Base-by-base conservation (phyloP, 1,140 invertebrate genomes). In the Penaeus indicus region DNA sequence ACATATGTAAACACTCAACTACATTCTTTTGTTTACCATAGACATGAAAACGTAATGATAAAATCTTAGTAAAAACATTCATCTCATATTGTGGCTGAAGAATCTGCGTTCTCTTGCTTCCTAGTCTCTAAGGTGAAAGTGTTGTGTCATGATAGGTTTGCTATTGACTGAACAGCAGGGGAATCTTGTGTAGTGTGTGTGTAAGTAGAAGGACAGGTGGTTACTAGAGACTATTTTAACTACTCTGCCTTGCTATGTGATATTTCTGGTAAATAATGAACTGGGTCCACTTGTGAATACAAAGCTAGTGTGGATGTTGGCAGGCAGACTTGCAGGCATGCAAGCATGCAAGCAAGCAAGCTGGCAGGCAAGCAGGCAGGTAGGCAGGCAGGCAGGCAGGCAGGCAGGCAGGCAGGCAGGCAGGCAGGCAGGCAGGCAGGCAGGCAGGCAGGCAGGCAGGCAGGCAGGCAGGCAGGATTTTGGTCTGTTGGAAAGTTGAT, bases 231-330 rank as follows among this genome's bases (percentile, higher is more conserved):
- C 81, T 84, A 83, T 75, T 88, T 78, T 88, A 88, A 84, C 87
- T 88, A 88, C 87, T 88, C 87, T 88, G 87, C 87, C 87, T 88
- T 88, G 87, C 87, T 88, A 88, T 88, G 87, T 88, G 87, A 88
- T 88, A 88, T 88, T 82, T 88, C 72, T 88, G 69, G 81, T 84
- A 84, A 84, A 88, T 84, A 84, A 60, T 84, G 87, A 88, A 67
- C 82, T 84, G 87, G 87, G 87, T 88, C 87, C 87, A 88, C 85
- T 87, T 80, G 77, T 87, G 62, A 87, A 81, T 87, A 87, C 80
- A 88, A 88, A 84, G n/a, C 84, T 61, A 79, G 81, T 84, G 63
- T 38, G 81, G 82, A 78, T 78, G 81, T 54, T 78, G 81, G 87
- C 72, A 78, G 82, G 87, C 62, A n/a, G 82, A 54, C 54, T 54